Evolutionary conservation across 2,888 invertebrate species (phyloP).

Genomic region (Ferdinandea cuprea): DNA sequence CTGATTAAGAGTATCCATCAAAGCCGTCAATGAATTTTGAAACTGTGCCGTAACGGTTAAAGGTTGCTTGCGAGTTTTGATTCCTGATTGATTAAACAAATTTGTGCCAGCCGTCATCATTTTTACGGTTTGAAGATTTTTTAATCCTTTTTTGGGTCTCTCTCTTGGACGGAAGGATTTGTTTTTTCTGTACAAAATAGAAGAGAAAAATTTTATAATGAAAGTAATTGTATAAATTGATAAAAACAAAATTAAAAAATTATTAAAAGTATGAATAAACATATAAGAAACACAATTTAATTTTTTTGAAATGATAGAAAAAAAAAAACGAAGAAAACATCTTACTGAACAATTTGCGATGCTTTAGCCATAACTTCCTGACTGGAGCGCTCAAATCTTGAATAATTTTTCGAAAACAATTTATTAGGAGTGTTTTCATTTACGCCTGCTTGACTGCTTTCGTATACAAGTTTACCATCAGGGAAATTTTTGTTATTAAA

Average conservation of each 20-base stretch:
- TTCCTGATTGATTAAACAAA: constrained; percentile 79
- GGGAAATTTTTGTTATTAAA: constrained; percentile 78
- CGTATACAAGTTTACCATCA: constrained; percentile 77
- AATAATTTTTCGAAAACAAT: constrained; percentile 75
- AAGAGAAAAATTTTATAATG: constrained; percentile 10
- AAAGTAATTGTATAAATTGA: neutral
- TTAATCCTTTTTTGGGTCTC: constrained; percentile 92
- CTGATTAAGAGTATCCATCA: constrained; percentile 97
- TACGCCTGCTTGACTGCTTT: constrained; percentile 75
- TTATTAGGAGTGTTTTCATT: constrained; percentile 77
- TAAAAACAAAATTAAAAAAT: constrained; percentile 17
- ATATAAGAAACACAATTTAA: constrained; percentile 65
- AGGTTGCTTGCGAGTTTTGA: constrained; percentile 91
- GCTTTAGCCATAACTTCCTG: constrained; percentile 92
- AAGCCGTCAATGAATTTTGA: constrained; percentile 93
- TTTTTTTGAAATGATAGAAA: constrained; percentile 69
- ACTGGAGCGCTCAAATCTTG: constrained; percentile 77
- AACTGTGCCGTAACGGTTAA: constrained; percentile 98
- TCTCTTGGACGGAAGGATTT: constrained; percentile 95
- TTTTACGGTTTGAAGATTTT: constrained; percentile 95
- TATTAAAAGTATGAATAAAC: constrained; percentile 44
- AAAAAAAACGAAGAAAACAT: constrained; percentile 78
- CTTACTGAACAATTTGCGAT: constrained; percentile 95
- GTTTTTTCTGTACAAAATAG: constrained; percentile 89
- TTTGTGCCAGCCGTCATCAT: constrained; percentile 88